A percentile compares a stretch with the other conserved stretches of the same genome.
Conservation (phyloP, 2,797 vertebrate species). For the Poeciliopsis presidionis region DNA sequence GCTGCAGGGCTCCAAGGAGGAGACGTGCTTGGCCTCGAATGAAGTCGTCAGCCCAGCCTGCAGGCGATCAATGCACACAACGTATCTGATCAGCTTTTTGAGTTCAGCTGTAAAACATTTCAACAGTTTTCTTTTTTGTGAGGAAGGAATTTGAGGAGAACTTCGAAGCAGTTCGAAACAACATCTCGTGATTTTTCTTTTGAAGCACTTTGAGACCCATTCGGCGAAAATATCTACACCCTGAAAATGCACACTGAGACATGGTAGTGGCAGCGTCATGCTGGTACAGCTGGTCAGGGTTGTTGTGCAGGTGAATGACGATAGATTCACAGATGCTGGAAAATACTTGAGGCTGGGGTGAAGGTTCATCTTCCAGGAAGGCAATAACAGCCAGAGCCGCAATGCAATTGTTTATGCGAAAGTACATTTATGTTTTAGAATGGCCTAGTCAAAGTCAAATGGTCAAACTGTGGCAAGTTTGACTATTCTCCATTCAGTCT, state of each 20-base stretch:
- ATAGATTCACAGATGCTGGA: background rate
- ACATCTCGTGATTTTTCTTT: background rate
- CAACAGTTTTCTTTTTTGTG: background rate
- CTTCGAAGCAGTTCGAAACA: background rate
- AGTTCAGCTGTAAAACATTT: background rate
- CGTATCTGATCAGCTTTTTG: background rate
- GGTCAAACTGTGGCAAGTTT: background rate
- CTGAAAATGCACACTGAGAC: background rate
- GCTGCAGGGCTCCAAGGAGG: constrained; percentile 82
- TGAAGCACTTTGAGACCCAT: background rate
- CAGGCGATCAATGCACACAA: constrained; percentile 3
- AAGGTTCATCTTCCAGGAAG: background rate
- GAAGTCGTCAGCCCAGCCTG: constrained; percentile 33
- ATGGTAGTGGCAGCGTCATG: background rate
- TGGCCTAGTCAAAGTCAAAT: background rate
- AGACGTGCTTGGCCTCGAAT: constrained; percentile 43
- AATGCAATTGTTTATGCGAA: background rate
- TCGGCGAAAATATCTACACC: background rate
- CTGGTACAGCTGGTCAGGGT: background rate
- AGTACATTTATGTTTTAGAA: background rate
- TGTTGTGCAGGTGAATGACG: background rate
- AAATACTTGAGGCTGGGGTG: background rate
- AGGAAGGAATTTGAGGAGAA: background rate
- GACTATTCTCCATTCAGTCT: background rate
- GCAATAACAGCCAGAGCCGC: background rate